phyloP scores from a whole-genome alignment of 1,140 invertebrate genomes.

The Drosophila sp. region DNA sequence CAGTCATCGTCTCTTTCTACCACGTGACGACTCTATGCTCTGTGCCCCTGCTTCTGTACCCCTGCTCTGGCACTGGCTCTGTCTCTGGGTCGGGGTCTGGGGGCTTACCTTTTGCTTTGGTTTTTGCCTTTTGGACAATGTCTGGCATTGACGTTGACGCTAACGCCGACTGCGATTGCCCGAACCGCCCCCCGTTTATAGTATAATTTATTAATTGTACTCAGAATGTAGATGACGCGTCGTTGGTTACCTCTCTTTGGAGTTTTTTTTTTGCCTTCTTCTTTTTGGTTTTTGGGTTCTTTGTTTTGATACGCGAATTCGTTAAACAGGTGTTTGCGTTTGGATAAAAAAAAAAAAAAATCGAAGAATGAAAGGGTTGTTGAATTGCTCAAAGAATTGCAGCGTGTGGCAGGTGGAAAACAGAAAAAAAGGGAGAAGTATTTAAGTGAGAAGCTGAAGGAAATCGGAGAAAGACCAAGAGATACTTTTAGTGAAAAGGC shows the following conservation, averaged over 20 bases:
- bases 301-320: conserved; percentile 74
- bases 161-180: conserved; percentile 26
- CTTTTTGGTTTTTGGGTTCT: conserved; percentile 39
- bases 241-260: conserved; percentile 14
- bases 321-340: conserved; percentile 52
- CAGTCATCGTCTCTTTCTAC: conserved; percentile 27
- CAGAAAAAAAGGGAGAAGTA: not conserved
- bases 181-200: conserved; percentile 61
- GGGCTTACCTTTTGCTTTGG: conserved; percentile 53
- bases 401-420: not conserved
- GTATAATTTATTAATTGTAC: conserved; percentile 81
- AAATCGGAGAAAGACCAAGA: too few species aligned
- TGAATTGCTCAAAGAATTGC: not conserved
- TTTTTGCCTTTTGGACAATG: conserved; percentile 61
- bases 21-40: conserved; percentile 47
- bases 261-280: conserved; percentile 1
- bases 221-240: conserved; percentile 58
- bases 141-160: conserved; percentile 39
- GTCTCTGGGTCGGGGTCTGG: conserved; percentile 48
- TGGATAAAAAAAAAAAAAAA: not conserved
- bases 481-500: too few species aligned
- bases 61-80: conserved; percentile 8
- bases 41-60: not conserved
- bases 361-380: not conserved
- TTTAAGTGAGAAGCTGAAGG: too few species aligned